Base-by-base conservation (phyloP, 1,140 invertebrate genomes). In the Drosophila lacertosa region DNA sequence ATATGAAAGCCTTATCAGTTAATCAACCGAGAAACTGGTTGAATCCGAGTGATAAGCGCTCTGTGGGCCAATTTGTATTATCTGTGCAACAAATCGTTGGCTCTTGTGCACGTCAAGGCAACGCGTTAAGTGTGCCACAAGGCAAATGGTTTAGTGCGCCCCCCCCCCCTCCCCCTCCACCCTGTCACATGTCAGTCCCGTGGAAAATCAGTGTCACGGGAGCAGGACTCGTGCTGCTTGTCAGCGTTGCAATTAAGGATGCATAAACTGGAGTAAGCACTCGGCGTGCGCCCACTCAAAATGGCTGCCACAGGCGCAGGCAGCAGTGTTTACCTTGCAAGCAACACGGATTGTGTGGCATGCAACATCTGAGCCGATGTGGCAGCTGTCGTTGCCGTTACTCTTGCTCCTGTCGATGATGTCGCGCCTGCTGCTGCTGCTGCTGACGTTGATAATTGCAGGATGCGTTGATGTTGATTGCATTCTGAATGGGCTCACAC, bases 381-480 rank as follows among this genome's bases (percentile, higher is more conserved):
- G 44, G 48, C 32, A 26, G 63, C 26, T 48, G 68, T 32, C 33
- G 48, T 29, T 53, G 53, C 26, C 29, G 45, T 11, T 5, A 15
- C 55, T 39, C 22, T 33, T 18, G 44, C 33, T 16, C 53, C 42
- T 55, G 32, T 45, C 26, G 59, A 22, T 58, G 57, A 0, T 51
- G 54, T 26, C 24, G 44, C 24, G 24, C 13, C 44, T 37, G 53
- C 55, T 60, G 71, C 55, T n/a, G n/a, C 44, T 37, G 53, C 55
- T 37, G 62, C 81, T 77, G 67, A 86, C 69, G 82, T 88, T 82
- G 67, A 86, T 86, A 86, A 86, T 88, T 86, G 77, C 82, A 88
- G 82, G 82, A 86, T 86, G 82, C 82, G 82, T 82, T 86, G 82
- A 77, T 68, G 77, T 69, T 86, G 82, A 82, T 88, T 86, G 77